A percentile compares a stretch with the other conserved stretches of the same genome.
Conservation (phyloP, 2,888 invertebrate genomes). For the Diaprepes abbreviatus region DNA sequence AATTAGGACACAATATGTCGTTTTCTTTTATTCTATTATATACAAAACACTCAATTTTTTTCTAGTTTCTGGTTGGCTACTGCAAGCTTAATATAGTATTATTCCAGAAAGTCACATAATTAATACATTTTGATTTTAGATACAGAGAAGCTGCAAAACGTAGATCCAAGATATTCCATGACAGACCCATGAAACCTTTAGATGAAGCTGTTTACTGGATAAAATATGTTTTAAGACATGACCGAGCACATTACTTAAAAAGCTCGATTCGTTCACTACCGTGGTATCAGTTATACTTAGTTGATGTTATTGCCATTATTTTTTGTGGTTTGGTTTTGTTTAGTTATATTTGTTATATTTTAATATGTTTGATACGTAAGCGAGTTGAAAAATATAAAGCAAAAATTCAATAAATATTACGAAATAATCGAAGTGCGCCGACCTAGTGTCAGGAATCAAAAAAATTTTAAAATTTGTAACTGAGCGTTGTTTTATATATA, state of each 20-base stretch:
- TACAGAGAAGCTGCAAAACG: slow-evolving; percentile 52
- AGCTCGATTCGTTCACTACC: neutral
- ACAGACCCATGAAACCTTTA: slow-evolving; percentile 53
- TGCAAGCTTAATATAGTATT: too few species aligned
- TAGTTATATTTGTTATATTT: neutral
- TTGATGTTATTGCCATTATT: slow-evolving; percentile 9
- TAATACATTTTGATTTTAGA: slow-evolving; percentile 46
- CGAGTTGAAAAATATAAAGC: neutral
- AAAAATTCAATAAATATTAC: neutral
- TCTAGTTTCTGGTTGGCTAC: too few species aligned
- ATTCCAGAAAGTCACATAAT: too few species aligned
- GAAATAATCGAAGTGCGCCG: too few species aligned
- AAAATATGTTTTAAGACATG: slow-evolving; percentile 56
- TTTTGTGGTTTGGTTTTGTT: neutral
- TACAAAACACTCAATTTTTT: too few species aligned
- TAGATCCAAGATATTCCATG: slow-evolving; percentile 54
- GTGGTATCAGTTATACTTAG: slow-evolving; percentile 32
- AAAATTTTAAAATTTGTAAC: too few species aligned
- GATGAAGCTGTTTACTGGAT: slow-evolving; percentile 57
- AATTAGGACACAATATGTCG: too few species aligned
- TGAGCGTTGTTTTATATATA: too few species aligned
- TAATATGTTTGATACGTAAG: neutral
- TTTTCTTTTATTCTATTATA: too few species aligned
- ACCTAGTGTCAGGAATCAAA: too few species aligned
- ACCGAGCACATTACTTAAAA: slow-evolving; percentile 55